Conservation (phyloP, 1,140 invertebrate species). For the Euglossa dilemma region DNA sequence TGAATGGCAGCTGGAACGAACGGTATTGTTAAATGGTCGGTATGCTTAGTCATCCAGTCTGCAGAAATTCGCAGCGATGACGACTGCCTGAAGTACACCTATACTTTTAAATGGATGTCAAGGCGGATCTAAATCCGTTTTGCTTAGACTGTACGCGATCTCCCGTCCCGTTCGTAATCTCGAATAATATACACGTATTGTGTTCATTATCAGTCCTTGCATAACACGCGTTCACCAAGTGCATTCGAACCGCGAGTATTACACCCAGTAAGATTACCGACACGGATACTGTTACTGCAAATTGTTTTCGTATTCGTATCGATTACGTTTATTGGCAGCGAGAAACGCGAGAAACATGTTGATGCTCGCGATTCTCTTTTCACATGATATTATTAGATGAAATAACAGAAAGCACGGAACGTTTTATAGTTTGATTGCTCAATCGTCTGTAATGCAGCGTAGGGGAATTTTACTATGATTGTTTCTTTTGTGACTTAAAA, state of each 20-base stretch:
- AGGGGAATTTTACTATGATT: not conserved
- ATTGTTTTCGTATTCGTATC: conserved; percentile 31
- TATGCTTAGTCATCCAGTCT: conserved; percentile 27
- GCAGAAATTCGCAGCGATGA: conserved; percentile 40
- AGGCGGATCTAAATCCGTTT: conserved; percentile 45
- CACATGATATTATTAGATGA: not conserved
- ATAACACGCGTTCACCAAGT: conserved; percentile 15
- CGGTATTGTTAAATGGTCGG: conserved; percentile 5
- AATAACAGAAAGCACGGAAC: not conserved
- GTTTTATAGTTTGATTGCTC: not conserved
- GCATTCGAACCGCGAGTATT: conserved; percentile 23
- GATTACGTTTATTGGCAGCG: conserved; percentile 22
- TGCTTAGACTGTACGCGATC: conserved; percentile 8
- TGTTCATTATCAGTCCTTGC: conserved; percentile 32
- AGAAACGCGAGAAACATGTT: conserved; percentile 3
- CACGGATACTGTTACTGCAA: conserved; percentile 35
- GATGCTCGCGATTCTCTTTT: not conserved
- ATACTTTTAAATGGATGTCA: conserved; percentile 45
- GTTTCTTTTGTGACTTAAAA: not conserved
- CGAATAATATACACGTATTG: conserved; percentile 18
- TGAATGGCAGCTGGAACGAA: not conserved
- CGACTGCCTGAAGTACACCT: not conserved
- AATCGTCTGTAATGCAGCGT: not conserved
- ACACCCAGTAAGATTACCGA: conserved; percentile 6
- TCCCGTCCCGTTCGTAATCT: not conserved